These are phyloP conservation scores for Lepidothrix coronata DNA, from an alignment of 2,113 vertebrate species.

Conservation along the genomic window DNA sequence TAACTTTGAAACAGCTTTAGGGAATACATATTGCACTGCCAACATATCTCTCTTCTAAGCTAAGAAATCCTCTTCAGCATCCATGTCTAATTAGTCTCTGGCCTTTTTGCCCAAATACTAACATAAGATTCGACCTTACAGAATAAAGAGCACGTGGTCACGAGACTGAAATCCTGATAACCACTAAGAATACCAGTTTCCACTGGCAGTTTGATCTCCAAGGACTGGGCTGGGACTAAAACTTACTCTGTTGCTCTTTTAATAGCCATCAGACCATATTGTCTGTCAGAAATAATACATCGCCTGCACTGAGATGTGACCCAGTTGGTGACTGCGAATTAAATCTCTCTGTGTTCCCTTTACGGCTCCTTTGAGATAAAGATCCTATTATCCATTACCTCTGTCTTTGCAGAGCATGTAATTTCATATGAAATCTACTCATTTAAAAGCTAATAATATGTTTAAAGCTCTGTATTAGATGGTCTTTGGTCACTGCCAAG, in stretches of 20 bases:
- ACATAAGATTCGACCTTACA: not conserved
- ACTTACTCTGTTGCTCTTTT: not conserved
- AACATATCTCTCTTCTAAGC: not conserved
- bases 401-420: not conserved
- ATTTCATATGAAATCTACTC: not conserved
- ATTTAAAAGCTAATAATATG: not conserved
- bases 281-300: conserved; percentile 18
- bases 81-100: not conserved
- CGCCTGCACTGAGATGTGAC: not conserved
- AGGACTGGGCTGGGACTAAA: not conserved
- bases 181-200: not conserved
- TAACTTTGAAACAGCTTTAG: not conserved
- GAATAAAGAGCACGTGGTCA: not conserved
- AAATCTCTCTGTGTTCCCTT: not conserved
- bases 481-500: not conserved
- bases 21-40: not conserved
- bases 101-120: not conserved
- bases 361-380: conserved; percentile 5
- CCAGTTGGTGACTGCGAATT: not conserved
- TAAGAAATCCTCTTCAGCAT: not conserved
- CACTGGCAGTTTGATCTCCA: not conserved
- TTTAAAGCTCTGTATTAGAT: not conserved
- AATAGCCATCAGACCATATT: not conserved
- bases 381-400: not conserved
- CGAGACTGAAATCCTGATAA: not conserved